Conservation (phyloP, 2,888 invertebrate species). For the Agrotis segetum region DNA sequence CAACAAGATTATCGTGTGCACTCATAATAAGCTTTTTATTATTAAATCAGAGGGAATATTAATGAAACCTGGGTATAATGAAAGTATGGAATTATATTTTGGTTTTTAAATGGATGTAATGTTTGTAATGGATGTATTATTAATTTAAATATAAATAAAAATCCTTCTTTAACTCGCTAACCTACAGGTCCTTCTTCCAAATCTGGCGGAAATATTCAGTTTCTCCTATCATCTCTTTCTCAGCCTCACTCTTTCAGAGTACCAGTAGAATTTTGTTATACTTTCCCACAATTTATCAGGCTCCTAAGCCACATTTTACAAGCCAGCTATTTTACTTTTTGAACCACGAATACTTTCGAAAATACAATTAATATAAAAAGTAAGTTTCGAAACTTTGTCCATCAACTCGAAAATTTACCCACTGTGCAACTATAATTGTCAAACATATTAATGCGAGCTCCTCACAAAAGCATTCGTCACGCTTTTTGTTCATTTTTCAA, state of each 20-base stretch:
- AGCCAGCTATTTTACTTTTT: too few relatives aligned
- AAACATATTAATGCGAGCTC: constrained; percentile 52
- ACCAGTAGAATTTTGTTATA: too few relatives aligned
- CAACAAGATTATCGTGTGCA: constrained; percentile 4
- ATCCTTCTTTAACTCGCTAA: too few relatives aligned
- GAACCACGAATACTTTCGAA: neutral
- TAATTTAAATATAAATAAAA: too few relatives aligned
- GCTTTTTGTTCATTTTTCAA: constrained; percentile 71
- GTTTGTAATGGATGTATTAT: too few relatives aligned
- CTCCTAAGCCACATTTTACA: too few relatives aligned
- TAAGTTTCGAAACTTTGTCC: neutral
- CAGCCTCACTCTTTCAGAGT: too few relatives aligned
- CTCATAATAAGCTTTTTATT: constrained; percentile 18
- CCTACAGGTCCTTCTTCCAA: too few relatives aligned
- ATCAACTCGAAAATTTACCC: constrained; percentile 9
- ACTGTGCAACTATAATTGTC: constrained; percentile 52
- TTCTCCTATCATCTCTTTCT: too few relatives aligned
- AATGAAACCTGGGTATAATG: neutral
- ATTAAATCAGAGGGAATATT: neutral
- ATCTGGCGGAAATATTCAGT: too few relatives aligned
- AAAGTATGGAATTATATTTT: neutral
- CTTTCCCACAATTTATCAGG: too few relatives aligned
- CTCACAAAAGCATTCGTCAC: constrained; percentile 59
- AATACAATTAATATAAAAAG: neutral
- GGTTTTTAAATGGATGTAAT: too few relatives aligned